Conservation (phyloP, 2,888 invertebrate species). For the Xanthorhoe spadicearia region DNA sequence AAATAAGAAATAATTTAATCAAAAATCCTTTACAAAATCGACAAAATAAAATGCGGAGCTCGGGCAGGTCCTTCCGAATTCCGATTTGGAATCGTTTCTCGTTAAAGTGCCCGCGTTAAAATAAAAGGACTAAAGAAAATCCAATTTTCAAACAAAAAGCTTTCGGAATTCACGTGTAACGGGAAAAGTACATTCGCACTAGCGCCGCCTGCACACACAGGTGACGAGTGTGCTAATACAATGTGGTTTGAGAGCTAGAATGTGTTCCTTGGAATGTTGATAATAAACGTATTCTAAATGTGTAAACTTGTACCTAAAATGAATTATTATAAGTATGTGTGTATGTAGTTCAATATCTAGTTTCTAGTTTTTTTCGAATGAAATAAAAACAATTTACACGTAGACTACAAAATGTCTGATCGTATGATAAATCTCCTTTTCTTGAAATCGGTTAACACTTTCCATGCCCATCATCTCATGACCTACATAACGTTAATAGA, state of each 20-base stretch:
- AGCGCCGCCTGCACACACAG: neutral
- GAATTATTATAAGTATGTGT: too few relatives aligned
- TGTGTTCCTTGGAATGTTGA: too few relatives aligned
- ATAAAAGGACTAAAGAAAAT: constrained; percentile 35
- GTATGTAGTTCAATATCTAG: too few relatives aligned
- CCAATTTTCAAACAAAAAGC: constrained; percentile 38
- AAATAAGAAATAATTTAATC: constrained; percentile 1
- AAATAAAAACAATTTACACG: too few relatives aligned
- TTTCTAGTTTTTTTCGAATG: too few relatives aligned
- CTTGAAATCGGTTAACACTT: too few relatives aligned
- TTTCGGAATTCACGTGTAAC: constrained; percentile 24
- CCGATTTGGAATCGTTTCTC: constrained; percentile 34
- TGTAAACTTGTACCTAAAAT: too few relatives aligned
- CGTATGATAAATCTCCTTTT: too few relatives aligned
- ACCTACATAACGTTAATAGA: too few relatives aligned
- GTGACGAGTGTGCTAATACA: neutral
- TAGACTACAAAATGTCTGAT: too few relatives aligned
- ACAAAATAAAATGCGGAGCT: constrained; percentile 25
- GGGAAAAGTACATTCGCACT: constrained; percentile 13
- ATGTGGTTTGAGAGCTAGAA: neutral
- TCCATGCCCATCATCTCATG: too few relatives aligned
- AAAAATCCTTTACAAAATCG: constrained; percentile 17
- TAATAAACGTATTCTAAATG: too few relatives aligned
- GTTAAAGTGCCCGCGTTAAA: constrained; percentile 34
- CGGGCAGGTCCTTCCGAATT: constrained; percentile 25